A percentile compares a stretch with the other conserved stretches of the same genome.
Conservation (phyloP, 92 coral and sea anemone genomes). For the Parazoanthus darwini region DNA sequence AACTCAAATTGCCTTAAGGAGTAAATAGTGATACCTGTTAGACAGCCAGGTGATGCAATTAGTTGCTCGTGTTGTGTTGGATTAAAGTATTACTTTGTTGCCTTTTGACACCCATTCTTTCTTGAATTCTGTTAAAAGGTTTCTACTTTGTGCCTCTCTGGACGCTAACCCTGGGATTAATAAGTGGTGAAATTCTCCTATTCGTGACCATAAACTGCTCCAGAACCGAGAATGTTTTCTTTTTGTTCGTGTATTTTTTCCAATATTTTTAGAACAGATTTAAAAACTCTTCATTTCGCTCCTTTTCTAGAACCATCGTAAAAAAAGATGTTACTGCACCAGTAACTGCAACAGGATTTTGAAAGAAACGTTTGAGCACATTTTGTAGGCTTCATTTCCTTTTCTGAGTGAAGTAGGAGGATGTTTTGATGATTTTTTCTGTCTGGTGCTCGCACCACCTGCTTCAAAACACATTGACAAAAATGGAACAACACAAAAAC, state of each 20-base stretch:
- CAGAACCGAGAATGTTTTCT: neutral
- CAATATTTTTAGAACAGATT: neutral
- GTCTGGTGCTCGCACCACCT: constrained; percentile 21
- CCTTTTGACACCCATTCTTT: neutral
- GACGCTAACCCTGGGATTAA: neutral
- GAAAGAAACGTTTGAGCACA: neutral
- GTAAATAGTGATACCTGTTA: constrained; percentile 22
- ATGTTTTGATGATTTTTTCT: constrained; percentile 12
- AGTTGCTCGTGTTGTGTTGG: neutral
- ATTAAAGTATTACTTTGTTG: neutral
- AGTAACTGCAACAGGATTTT: neutral
- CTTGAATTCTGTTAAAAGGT: neutral
- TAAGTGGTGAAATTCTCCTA: neutral
- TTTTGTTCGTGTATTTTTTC: neutral
- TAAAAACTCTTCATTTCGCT: too few species aligned
- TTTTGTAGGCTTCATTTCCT: neutral
- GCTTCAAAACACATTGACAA: constrained; percentile 1
- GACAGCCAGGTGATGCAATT: constrained; percentile 6
- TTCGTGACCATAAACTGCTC: neutral
- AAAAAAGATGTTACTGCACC: neutral
- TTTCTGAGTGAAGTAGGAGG: neutral
- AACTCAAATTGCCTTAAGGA: neutral
- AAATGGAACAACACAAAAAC: constrained; percentile 2
- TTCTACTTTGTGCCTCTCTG: neutral
- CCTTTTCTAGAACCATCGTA: neutral